These are phyloP conservation scores for Aphelinus certus DNA, from an alignment of 1,140 invertebrate genomes.

Conservation along the genomic window DNA sequence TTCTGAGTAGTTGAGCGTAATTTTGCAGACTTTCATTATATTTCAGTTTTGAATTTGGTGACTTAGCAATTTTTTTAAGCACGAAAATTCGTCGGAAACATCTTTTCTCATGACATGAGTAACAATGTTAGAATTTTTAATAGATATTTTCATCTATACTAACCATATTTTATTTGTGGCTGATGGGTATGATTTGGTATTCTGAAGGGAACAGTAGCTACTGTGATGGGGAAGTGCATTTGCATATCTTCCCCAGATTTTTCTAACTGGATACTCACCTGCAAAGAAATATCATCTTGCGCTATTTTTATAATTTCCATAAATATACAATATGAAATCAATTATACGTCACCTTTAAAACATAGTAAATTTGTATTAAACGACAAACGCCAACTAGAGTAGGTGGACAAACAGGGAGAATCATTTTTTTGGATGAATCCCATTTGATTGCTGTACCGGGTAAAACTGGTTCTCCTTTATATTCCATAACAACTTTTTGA, in stretches of 20 bases:
- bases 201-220: slow-evolving; percentile 82
- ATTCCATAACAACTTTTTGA: slow-evolving; percentile 79
- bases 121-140: no score
- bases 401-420: slow-evolving; percentile 84
- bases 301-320: slow-evolving; percentile 12
- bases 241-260: slow-evolving; percentile 79
- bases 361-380: slow-evolving; percentile 83
- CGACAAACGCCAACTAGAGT: slow-evolving; percentile 79
- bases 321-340: background rate
- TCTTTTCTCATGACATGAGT: no score
- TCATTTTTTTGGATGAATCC: slow-evolving; percentile 74
- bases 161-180: slow-evolving; percentile 79
- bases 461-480: slow-evolving; percentile 72
- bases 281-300: slow-evolving; percentile 42
- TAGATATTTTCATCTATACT: slow-evolving; percentile 34
- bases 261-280: slow-evolving; percentile 78
- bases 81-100: no score
- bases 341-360: slow-evolving; percentile 73
- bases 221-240: slow-evolving; percentile 84
- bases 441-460: slow-evolving; percentile 73
- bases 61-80: no score
- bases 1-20: no score
- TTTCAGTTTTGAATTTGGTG: no score
- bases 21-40: no score
- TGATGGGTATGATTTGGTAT: slow-evolving; percentile 77